Evolutionary conservation across 1,140 invertebrate species (phyloP), one percentile per base, ranked within the genome.

Genomic region (Drusus annulatus): DNA sequence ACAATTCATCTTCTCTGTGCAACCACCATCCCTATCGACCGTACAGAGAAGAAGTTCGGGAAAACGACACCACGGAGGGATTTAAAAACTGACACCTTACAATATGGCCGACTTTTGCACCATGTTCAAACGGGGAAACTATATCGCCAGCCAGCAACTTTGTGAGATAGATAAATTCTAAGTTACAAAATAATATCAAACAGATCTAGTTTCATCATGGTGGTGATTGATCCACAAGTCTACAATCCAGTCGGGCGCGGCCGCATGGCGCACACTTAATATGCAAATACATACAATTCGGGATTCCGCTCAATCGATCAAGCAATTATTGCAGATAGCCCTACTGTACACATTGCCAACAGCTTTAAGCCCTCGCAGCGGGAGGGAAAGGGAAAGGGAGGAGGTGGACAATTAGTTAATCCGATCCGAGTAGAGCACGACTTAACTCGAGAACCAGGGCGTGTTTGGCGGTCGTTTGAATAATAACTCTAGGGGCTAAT

Each of bases 221-320:
- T 45, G 36, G 8, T 45, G 36, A 10, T 45, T 45, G 8, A 45
- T 45, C 36, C 36, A 13, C 36, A 45, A 0, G 13, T 45, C 36
- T 45, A 45, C 36, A 45, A 45, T 45, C 36, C 7, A 17, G 17
- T 23, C 56, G 56, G 17, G 56, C 17, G 56, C 56, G n/a, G 56
- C 16, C 54, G 54, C 16, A 17, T 2, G 19, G 60, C 21, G 23
- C 23, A 16, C 21, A 65, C 62, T 65, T 65, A 31, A 65, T 28
- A 65, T 65, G 62, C 62, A 65, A 65, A 65, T 65, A 25, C 62
- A 31, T 65, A 65, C 62, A 21, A 28, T 65, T 65, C 10, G 21
- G 62, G n/a, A 65, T 28, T 65, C 62, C 62, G 62, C 28, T 65
- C 28, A 65, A 65, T 65, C 62, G 62, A 65, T 65, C 62, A 65